Conservation (phyloP, 2,113 vertebrate genomes). For the Hemibates koningsi region DNA sequence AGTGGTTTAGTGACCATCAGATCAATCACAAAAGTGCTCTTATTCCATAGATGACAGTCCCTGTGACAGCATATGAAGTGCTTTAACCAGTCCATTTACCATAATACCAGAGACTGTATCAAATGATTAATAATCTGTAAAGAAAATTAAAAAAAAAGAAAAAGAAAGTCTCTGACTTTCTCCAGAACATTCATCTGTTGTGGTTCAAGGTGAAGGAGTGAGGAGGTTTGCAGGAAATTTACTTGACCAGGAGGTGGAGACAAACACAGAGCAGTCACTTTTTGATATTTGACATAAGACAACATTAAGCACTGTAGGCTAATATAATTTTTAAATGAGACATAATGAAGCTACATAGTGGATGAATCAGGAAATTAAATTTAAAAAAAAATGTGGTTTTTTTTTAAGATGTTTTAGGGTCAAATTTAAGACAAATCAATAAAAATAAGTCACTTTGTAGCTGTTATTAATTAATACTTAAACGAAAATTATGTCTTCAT, state of each 20-base stretch:
- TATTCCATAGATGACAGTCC: not conserved
- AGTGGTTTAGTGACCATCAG: not conserved
- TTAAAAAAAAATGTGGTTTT: rapidly evolving
- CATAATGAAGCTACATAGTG: not conserved
- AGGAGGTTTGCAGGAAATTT: not conserved
- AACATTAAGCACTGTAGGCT: not conserved
- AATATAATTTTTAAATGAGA: not conserved
- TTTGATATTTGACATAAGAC: not conserved
- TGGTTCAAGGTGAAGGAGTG: not conserved
- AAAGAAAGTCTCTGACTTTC: not conserved
- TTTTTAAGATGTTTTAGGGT: not conserved
- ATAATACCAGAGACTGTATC: not conserved
- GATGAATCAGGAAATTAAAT: not conserved
- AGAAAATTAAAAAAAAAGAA: not conserved
- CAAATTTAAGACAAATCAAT: not conserved
- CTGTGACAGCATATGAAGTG: not conserved
- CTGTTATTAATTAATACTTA: not conserved
- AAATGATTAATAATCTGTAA: not conserved
- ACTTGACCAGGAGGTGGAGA: not conserved
- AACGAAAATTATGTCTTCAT: not conserved
- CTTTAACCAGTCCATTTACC: not conserved
- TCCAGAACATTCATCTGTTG: not conserved
- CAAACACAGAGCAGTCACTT: not conserved
- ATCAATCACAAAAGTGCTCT: not conserved
- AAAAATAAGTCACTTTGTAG: not conserved